These are phyloP conservation scores for Anastatus disparis DNA, from an alignment of 1,140 invertebrate genomes.

Conservation along the genomic window DNA sequence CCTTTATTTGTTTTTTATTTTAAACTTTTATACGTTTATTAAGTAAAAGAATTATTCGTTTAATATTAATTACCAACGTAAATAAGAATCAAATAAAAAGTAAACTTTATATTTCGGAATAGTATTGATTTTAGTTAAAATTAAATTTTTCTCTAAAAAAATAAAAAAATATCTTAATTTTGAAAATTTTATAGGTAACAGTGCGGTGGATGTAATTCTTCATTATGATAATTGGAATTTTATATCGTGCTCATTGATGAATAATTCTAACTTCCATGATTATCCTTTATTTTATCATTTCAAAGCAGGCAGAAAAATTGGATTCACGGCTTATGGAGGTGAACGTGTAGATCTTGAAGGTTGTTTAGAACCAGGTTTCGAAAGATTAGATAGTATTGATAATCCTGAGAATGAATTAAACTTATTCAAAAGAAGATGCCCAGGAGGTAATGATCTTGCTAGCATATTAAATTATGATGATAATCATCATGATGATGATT, in stretches of 20 bases:
- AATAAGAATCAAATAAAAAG: too few relatives aligned
- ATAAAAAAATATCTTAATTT: too few relatives aligned
- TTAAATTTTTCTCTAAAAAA: too few relatives aligned
- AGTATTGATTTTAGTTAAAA: too few relatives aligned
- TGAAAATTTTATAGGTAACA: constrained; percentile 64
- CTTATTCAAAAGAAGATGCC: constrained; percentile 45
- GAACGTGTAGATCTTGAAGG: constrained; percentile 81
- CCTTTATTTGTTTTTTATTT: too few relatives aligned
- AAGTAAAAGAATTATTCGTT: too few relatives aligned
- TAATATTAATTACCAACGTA: too few relatives aligned
- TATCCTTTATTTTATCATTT: constrained; percentile 84
- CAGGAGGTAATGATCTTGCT: constrained; percentile 49
- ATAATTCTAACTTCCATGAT: constrained; percentile 73
- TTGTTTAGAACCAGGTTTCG: constrained; percentile 73
- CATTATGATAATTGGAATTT: constrained; percentile 79
- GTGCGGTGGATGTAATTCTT: constrained; percentile 81
- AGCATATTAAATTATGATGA: too few relatives aligned
- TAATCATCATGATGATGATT: constrained; percentile 66
- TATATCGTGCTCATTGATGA: constrained; percentile 81
- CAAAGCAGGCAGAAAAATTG: constrained; percentile 70
- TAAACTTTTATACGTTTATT: too few relatives aligned
- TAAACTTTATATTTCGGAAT: too few relatives aligned
- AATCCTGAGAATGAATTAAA: constrained; percentile 57
- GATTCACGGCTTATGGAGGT: constrained; percentile 73
- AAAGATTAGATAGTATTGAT: constrained; percentile 55